Base-by-base conservation (phyloP, 2,113 vertebrate genomes). In the Anguilla rostrata region DNA sequence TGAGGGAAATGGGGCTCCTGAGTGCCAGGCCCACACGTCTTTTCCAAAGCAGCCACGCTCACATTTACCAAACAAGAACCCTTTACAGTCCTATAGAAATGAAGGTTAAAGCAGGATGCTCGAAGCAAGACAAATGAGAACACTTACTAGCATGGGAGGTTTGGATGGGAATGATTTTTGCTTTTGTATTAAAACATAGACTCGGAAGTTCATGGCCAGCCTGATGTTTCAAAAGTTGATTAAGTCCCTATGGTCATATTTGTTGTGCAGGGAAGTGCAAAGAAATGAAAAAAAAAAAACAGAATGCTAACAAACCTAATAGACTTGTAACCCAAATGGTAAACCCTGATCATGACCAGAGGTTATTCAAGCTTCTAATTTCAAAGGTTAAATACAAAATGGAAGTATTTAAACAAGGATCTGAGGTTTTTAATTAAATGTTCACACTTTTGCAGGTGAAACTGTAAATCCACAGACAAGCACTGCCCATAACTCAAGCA, bases 31-130 rank as follows among this genome's bases (percentile, higher is more conserved):
- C 81, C 8, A 82, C 43, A 56, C 43, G 11, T 29, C 18, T 56
- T 34, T 34, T 34, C 71, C 43, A 41, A 80, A 80, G 39, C 40
- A 82, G 0, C 22, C 34, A 16, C 26, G 29, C 49, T 29, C 82
- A 53, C 18, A 20, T 26, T 29, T n/a, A 18, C 40, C 22, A 29
- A 56, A 81, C 6, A 43, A 81, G 83, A 85, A 85, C 86, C 83
- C 60, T 16, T 34, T 57, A 87, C 83, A 82, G 78, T 66, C 26
- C 78, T 84, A 85, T 63, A 82, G 43, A 11, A 71, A 40, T 84
- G 46, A 66, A 34, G 15, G 71, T 85, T 82, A 85, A 81, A 2
- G 71, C 78, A 63, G 34, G n/a, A 39, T 22, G 75, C 75, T 46
- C 1, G 22, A 78, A 29, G 75, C 83, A 82, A 71, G 80, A 85